phyloP scores from a whole-genome alignment of 1,140 invertebrate species.

The Drosophila azteca region DNA sequence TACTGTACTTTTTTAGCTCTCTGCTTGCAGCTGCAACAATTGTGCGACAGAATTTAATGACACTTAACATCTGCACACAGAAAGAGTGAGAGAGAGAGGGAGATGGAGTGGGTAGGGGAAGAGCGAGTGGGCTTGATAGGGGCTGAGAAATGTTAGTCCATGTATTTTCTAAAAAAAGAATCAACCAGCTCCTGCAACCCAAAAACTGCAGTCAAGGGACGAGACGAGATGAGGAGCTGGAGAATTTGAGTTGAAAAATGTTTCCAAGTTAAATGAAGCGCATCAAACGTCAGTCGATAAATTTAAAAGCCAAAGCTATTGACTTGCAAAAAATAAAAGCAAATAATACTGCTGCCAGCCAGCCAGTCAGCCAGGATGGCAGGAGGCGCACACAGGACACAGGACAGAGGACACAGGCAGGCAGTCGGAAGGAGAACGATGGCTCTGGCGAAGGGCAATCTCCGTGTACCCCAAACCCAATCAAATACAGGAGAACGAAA shows the following conservation, averaged over 20 bases:
- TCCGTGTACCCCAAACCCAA: slow-evolving; percentile 34
- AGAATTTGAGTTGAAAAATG: slow-evolving; percentile 72
- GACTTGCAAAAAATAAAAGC: slow-evolving; percentile 79
- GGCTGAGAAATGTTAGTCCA: slow-evolving; percentile 22
- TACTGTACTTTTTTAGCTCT: slow-evolving; percentile 18
- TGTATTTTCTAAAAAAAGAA: slow-evolving; percentile 37
- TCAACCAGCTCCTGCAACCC: neutral
- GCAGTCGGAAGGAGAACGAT: slow-evolving; percentile 1
- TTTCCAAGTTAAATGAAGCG: slow-evolving; percentile 82
- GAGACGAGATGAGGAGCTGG: neutral
- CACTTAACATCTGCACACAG: slow-evolving; percentile 55
- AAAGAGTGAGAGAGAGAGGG: neutral
- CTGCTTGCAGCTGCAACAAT: slow-evolving; percentile 34
- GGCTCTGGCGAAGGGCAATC: slow-evolving; percentile 32
- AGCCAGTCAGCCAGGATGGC: slow-evolving; percentile 29
- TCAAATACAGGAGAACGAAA: slow-evolving; percentile 46
- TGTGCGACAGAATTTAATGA: slow-evolving; percentile 58
- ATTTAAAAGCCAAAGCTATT: slow-evolving; percentile 82
- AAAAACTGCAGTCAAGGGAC: slow-evolving; percentile 30
- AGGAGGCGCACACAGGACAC: slow-evolving; percentile 4
- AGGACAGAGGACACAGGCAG: neutral
- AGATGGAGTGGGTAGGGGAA: too few species aligned
- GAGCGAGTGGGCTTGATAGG: slow-evolving; percentile 3
- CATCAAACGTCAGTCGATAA: slow-evolving; percentile 81
- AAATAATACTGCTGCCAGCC: slow-evolving; percentile 61